Evolutionary conservation across 1,140 invertebrate species (phyloP).

Genomic region (Carposina sasakii): DNA sequence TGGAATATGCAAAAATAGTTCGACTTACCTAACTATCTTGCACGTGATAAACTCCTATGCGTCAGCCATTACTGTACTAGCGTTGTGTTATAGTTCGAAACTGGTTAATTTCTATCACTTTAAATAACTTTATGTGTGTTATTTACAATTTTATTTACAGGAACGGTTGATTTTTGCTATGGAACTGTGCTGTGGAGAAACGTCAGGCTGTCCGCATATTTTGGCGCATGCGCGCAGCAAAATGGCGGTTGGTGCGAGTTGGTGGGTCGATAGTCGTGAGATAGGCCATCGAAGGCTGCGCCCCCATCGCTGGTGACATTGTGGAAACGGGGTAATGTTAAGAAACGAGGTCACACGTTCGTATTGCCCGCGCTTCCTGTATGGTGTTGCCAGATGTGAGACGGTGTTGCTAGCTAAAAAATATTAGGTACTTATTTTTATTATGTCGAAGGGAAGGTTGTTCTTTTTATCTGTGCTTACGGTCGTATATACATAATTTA

Average conservation of each 20-base stretch:
- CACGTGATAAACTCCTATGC: no score
- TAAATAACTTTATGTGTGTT: conserved; percentile 8
- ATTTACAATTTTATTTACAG: conserved; percentile 51
- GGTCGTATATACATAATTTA: no score
- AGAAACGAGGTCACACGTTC: conserved; percentile 60
- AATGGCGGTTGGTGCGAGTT: conserved; percentile 39
- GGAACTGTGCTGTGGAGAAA: conserved; percentile 36
- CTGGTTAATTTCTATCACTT: no score
- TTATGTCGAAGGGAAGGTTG: no score
- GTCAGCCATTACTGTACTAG: no score
- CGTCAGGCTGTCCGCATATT: conserved; percentile 51
- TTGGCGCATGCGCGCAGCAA: conserved; percentile 42
- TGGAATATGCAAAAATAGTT: no score
- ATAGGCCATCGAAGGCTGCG: conserved; percentile 52
- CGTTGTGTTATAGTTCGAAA: no score
- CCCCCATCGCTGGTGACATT: conserved; percentile 59
- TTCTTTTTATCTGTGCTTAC: no score
- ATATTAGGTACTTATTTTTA: no score
- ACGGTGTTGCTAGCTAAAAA: not conserved
- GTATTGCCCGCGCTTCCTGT: conserved; percentile 52
- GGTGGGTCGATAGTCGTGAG: conserved; percentile 46
- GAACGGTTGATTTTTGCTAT: conserved; percentile 27
- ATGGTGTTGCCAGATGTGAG: conserved; percentile 32
- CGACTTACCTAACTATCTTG: no score
- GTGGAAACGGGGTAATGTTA: conserved; percentile 56